Percentiles rank a stretch among this genome's conserved stretches.
Evolutionary conservation across 2,888 invertebrate species (phyloP).

Genomic region (Periphyllus acericola): DNA sequence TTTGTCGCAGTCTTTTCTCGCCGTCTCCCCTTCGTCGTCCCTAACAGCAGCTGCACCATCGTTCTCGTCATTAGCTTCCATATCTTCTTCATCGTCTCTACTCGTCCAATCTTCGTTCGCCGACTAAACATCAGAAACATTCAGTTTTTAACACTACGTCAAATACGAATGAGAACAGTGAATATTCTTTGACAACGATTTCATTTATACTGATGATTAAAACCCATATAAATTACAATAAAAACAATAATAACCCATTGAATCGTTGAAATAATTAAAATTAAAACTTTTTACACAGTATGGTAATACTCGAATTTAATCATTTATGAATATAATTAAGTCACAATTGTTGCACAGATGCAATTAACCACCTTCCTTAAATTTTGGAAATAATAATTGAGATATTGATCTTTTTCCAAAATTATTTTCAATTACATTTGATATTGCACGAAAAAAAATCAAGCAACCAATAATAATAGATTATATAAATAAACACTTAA

Average conservation of each 20-base stretch:
- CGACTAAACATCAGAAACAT: constrained; percentile 26
- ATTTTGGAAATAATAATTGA: no score
- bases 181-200: not conserved
- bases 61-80: constrained; percentile 8
- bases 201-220: not conserved
- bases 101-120: constrained; percentile 28
- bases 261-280: not conserved
- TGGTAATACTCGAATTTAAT: no score
- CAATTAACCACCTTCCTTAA: no score
- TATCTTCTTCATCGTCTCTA: constrained; percentile 48
- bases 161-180: not conserved
- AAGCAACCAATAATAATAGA: no score
- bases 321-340: no score
- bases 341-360: no score
- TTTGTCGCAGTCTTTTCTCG: constrained; percentile 38
- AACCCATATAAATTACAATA: not conserved
- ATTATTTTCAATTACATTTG: no score
- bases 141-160: not conserved
- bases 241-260: not conserved
- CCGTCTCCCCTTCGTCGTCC: constrained; percentile 30
- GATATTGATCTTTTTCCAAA: no score
- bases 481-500: no score
- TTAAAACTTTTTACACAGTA: not conserved
- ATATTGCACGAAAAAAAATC: no score
- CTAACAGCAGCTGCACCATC: constrained; percentile 6